A percentile compares a stretch with the other conserved stretches of the same genome.
Evolutionary conservation across 2,797 vertebrate genomes (phyloP).

Genomic region (Capromys pilorides): DNA sequence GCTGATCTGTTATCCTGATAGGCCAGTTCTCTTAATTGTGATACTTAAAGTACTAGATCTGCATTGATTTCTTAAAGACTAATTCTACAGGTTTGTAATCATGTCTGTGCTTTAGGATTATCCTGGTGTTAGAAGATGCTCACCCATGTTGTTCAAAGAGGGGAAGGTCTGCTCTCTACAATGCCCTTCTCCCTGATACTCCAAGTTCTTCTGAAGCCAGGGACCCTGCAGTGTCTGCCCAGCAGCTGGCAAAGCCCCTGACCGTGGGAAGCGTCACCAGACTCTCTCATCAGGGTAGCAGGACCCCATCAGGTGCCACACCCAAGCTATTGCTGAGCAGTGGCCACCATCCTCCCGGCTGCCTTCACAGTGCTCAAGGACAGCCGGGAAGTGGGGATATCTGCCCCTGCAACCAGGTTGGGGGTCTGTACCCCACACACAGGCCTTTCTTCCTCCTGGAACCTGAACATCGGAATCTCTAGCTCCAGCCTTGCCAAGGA

Average conservation of each 20-base stretch:
- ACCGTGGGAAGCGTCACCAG: background rate
- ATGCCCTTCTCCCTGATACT: background rate
- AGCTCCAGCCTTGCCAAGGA: background rate
- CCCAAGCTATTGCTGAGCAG: background rate
- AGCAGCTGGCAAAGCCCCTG: background rate
- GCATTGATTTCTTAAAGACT: background rate
- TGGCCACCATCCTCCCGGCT: rapidly evolving
- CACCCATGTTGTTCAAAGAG: background rate
- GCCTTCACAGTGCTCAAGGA: rapidly evolving
- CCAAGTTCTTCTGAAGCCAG: background rate
- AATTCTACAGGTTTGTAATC: background rate
- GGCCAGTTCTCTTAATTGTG: background rate
- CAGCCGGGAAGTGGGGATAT: background rate
- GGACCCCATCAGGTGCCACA: background rate
- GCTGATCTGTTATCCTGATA: background rate
- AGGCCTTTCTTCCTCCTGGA: background rate
- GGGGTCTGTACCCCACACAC: rapidly evolving
- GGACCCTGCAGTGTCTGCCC: background rate
- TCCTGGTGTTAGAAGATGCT: background rate
- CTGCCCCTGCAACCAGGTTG: rapidly evolving
- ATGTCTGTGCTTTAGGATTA: background rate
- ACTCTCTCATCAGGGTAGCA: background rate
- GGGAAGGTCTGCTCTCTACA: background rate
- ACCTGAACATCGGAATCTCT: rapidly evolving
- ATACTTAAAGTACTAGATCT: constrained; percentile 8